These are phyloP conservation scores for Epinotia demarniana DNA, from an alignment of 2,888 invertebrate species.

Conservation along the genomic window DNA sequence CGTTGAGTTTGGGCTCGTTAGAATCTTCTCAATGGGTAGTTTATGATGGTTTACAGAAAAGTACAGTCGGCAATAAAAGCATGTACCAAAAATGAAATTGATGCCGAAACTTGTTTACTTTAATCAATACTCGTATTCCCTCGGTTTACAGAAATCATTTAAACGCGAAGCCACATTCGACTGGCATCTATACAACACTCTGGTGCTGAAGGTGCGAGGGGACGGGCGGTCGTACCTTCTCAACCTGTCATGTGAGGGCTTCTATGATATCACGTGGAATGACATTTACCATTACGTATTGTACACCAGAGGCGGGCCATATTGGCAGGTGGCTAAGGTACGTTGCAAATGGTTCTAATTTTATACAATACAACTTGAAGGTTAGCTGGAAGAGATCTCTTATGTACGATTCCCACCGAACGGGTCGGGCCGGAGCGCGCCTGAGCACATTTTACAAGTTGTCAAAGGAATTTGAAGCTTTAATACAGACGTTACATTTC, in stretches of 20 bases:
- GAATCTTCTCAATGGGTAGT: no score
- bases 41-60: no score
- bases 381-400: conserved; percentile 7
- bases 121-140: no score
- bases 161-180: conserved; percentile 88
- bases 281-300: conserved; percentile 94
- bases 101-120: no score
- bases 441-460: no score
- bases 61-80: no score
- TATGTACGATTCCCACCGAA: no score
- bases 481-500: no score
- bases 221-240: conserved; percentile 97
- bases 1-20: no score
- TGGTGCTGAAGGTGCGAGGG: conserved; percentile 92
- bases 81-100: no score
- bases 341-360: conserved; percentile 39
- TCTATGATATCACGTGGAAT: conserved; percentile 94
- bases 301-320: conserved; percentile 98
- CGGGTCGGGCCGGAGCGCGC: no score
- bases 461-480: no score
- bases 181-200: conserved; percentile 91
- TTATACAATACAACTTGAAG: conserved; percentile 6
- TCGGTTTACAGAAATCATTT: conserved; percentile 89
- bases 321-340: conserved; percentile 97
- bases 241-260: conserved; percentile 90